Evolutionary conservation across 2,113 vertebrate genomes (phyloP), one percentile per base, ranked within the genome.

Genomic region (Aspiorhynchus laticeps): DNA sequence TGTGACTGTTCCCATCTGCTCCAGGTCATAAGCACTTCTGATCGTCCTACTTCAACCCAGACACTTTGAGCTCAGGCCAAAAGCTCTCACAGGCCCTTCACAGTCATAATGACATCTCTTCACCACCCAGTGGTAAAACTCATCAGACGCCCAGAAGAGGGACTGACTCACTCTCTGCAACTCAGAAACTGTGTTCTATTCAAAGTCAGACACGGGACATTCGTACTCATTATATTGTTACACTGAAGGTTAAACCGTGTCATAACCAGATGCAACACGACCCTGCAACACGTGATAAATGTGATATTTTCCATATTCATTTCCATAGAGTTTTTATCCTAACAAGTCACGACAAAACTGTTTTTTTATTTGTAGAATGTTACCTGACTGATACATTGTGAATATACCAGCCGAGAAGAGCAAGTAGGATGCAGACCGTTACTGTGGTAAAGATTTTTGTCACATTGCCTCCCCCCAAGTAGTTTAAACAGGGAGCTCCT

Each of bases 1-100:
- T 43, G 79, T 65, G 85, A 71, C 46, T 73, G 17, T 28, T 43
- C 26, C 85, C 78, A 86, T 86, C 77, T 81, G 67, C 56, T 74
- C 17, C 77, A 41, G 77, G 85, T 69, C 63, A 17, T 28, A 43
- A 79, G 59, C 31, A 33, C 59, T 79, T 69, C 46, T 71, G 76
- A 86, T 51, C 46, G 15, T 14, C 46, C 31, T 10, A n/a, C 77
- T 80, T 59, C 33, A 31, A 51, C 51, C 10, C 19, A 31, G 51
- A 43, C 67, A 59, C 38, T 81, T 59, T 43, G 77, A 74, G 85
- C 48, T n/a, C 48, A 5, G 63, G 33, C 48, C 85, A 86, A 80
- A 24, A 59, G n/a, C 80, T 61, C 48, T 69, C 78, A 86, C 8
- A 31, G 67, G 51, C 48, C n/a, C n/a, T 74, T 80, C 65, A 74